These are phyloP conservation scores for Lasioglossum vierecki DNA, from an alignment of 2,888 invertebrate genomes.

Conservation along the genomic window DNA sequence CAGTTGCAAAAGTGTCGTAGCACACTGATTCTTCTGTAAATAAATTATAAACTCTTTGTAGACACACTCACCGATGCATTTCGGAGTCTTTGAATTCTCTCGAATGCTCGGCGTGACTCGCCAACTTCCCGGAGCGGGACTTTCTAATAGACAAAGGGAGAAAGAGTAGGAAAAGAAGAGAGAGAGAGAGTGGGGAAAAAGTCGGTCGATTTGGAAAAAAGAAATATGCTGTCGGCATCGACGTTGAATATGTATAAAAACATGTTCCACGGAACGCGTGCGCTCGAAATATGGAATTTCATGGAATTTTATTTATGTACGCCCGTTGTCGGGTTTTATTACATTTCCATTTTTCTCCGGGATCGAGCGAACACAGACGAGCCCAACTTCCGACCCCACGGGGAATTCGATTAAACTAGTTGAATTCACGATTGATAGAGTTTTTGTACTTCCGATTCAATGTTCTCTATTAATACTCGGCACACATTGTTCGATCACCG, in stretches of 20 bases:
- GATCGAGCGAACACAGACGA: background rate
- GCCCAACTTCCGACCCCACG: background rate
- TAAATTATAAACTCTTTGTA: slow-evolving; percentile 6
- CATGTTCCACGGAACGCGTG: background rate
- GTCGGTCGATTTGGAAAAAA: background rate
- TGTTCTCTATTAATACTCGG: background rate
- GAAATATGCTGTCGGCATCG: background rate
- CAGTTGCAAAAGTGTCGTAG: background rate
- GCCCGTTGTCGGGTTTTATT: slow-evolving; percentile 14
- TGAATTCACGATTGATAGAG: background rate
- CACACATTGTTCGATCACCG: background rate
- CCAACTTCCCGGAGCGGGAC: background rate
- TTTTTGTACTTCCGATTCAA: background rate
- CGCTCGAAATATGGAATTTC: slow-evolving; percentile 13
- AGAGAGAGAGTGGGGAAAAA: background rate
- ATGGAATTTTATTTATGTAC: slow-evolving; percentile 29
- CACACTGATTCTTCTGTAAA: background rate
- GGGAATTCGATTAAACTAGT: background rate
- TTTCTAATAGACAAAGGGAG: background rate
- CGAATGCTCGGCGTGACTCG: background rate
- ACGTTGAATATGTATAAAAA: background rate
- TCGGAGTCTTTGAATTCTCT: background rate
- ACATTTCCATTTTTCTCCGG: slow-evolving; percentile 24
- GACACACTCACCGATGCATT: background rate
- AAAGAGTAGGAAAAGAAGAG: background rate